These are phyloP conservation scores for Cydia fagiglandana DNA, from an alignment of 1,140 invertebrate species.

Conservation along the genomic window DNA sequence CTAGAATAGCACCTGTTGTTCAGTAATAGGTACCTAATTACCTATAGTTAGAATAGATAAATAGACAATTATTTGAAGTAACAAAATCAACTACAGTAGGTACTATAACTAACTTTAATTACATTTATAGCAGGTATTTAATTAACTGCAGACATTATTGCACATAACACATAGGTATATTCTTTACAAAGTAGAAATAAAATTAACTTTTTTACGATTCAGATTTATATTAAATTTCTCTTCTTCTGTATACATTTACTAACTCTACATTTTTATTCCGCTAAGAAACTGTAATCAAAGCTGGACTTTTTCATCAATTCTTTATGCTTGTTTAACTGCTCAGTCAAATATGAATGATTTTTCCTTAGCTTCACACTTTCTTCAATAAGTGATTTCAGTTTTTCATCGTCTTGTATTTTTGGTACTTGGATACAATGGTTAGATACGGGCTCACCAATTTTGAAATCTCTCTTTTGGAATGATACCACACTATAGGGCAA, in stretches of 20 bases:
- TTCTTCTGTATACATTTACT: not conserved
- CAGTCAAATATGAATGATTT: conserved; percentile 54
- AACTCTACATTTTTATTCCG: conserved; percentile 41
- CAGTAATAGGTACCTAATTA: not conserved
- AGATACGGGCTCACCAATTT: conserved; percentile 63
- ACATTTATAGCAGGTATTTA: not conserved
- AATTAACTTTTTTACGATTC: too few species aligned
- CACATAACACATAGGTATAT: not conserved
- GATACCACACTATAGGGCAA: conserved; percentile 71
- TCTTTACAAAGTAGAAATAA: too few species aligned
- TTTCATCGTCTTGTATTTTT: conserved; percentile 51
- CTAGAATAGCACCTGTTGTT: not conserved
- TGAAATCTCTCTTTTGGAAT: conserved; percentile 69
- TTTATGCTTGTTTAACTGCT: conserved; percentile 61
- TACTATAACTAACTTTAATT: not conserved
- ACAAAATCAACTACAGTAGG: not conserved
- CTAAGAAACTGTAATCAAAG: conserved; percentile 68
- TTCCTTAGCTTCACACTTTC: conserved; percentile 68
- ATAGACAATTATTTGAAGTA: not conserved
- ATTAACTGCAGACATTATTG: not conserved
- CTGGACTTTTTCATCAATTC: conserved; percentile 51
- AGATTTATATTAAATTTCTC: not conserved
- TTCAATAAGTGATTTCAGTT: conserved; percentile 61
- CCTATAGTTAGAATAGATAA: too few species aligned
- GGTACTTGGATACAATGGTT: conserved; percentile 51